These are phyloP conservation scores for Drosophila trichaetosa DNA, from an alignment of 2,888 invertebrate genomes.

Conservation along the genomic window DNA sequence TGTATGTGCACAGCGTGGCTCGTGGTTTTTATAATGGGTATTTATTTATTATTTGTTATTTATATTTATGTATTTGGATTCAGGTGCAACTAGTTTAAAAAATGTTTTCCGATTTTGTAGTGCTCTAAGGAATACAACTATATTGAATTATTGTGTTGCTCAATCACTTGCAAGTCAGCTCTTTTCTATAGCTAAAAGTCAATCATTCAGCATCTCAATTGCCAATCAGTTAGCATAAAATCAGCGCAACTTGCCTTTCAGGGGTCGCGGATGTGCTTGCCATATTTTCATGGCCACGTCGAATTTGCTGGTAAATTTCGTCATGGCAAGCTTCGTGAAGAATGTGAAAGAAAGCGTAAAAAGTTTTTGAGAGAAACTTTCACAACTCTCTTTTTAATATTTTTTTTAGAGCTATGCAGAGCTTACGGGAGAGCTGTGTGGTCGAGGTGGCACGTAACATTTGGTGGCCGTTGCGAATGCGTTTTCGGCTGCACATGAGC, in stretches of 20 bases:
- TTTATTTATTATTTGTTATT: too few relatives aligned
- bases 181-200: background rate
- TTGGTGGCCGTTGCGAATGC: constrained; percentile 61
- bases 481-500: constrained; percentile 60
- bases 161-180: background rate
- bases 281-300: constrained; percentile 72
- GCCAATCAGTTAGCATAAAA: background rate
- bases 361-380: constrained; percentile 53
- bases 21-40: background rate
- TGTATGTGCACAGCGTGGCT: background rate
- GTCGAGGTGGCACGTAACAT: constrained; percentile 60
- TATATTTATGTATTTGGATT: background rate
- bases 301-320: constrained; percentile 66
- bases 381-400: constrained; percentile 39
- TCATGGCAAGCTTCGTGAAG: constrained; percentile 38
- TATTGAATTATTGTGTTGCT: background rate
- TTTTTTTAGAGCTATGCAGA: background rate
- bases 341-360: constrained; percentile 24
- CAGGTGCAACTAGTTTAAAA: background rate
- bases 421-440: constrained; percentile 17
- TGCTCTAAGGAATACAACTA: background rate
- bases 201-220: constrained; percentile 11
- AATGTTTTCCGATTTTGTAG: background rate
- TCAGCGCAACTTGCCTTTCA: background rate
- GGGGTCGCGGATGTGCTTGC: constrained; percentile 7